Evolutionary conservation across 2,888 invertebrate genomes (phyloP).

Genomic region (Chironomus tentans): DNA sequence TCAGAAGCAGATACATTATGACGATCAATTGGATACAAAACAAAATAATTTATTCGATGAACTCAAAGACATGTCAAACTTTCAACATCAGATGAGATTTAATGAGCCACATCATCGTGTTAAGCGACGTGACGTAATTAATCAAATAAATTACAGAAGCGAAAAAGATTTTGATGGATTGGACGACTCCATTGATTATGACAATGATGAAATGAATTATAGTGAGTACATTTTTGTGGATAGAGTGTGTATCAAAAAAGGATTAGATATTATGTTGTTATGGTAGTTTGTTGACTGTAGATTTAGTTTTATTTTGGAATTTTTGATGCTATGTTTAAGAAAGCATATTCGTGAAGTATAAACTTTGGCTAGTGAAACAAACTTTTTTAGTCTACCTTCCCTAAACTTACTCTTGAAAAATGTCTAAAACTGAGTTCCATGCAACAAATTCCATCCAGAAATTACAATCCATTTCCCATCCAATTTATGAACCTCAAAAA

Average conservation of each 20-base stretch:
- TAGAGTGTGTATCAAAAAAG: too few species aligned
- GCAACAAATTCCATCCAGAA: neutral
- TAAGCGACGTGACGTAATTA: slow-evolving; percentile 19
- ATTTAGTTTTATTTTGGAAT: too few species aligned
- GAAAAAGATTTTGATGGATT: neutral
- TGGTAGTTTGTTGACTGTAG: too few species aligned
- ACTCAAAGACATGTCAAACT: neutral
- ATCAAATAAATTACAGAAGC: neutral
- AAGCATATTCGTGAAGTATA: too few species aligned
- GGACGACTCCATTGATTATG: neutral
- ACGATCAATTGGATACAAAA: slow-evolving; percentile 10
- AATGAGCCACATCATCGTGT: slow-evolving; percentile 30
- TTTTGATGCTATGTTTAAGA: too few species aligned
- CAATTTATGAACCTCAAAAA: neutral
- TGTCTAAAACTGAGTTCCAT: neutral
- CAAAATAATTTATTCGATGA: slow-evolving; percentile 20
- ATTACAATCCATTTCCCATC: too few species aligned
- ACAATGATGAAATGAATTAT: neutral
- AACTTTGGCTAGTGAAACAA: too few species aligned
- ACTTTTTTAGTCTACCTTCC: too few species aligned
- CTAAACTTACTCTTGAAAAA: neutral
- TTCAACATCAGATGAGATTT: slow-evolving; percentile 7
- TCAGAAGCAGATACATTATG: slow-evolving; percentile 7
- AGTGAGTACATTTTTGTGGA: neutral
- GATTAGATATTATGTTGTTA: too few species aligned